phyloP scores from a whole-genome alignment of 2,888 invertebrate species.

The Melipona beecheii region DNA sequence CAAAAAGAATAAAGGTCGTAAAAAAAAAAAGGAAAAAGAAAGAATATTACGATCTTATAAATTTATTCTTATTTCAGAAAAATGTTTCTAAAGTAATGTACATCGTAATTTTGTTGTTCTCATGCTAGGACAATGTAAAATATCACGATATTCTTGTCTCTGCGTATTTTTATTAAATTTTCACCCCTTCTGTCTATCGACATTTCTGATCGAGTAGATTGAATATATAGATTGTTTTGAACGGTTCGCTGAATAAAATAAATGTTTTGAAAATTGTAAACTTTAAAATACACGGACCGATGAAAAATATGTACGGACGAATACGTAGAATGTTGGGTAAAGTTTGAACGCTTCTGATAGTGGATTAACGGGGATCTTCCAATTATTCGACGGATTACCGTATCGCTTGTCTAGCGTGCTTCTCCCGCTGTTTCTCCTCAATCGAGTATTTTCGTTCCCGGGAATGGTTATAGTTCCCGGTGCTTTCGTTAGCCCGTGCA shows the following conservation, averaged over 20 bases:
- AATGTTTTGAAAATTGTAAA: neutral
- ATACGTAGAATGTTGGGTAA: slow-evolving; percentile 25
- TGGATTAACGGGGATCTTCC: slow-evolving; percentile 74
- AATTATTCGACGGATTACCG: slow-evolving; percentile 76
- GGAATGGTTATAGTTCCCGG: slow-evolving; percentile 52
- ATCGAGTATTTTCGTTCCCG: slow-evolving; percentile 52
- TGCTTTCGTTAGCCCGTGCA: slow-evolving; percentile 28
- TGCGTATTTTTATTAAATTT: neutral
- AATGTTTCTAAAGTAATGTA: neutral
- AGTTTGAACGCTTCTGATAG: slow-evolving; percentile 69
- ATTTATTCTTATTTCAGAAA: neutral
- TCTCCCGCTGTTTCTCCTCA: slow-evolving; percentile 40
- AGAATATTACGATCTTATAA: neutral
- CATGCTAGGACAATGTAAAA: neutral
- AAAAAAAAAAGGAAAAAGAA: too few relatives aligned
- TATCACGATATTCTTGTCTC: neutral
- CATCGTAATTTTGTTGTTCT: neutral
- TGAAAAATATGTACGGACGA: neutral
- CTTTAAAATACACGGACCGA: neutral
- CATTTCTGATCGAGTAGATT: neutral
- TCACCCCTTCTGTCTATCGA: neutral
- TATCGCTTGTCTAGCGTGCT: slow-evolving; percentile 61
- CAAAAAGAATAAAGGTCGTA: neutral
- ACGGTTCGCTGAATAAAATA: too few relatives aligned
- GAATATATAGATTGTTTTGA: neutral